phyloP scores from a whole-genome alignment of 2,888 invertebrate species.

The Epiperipatus broadwayi region DNA sequence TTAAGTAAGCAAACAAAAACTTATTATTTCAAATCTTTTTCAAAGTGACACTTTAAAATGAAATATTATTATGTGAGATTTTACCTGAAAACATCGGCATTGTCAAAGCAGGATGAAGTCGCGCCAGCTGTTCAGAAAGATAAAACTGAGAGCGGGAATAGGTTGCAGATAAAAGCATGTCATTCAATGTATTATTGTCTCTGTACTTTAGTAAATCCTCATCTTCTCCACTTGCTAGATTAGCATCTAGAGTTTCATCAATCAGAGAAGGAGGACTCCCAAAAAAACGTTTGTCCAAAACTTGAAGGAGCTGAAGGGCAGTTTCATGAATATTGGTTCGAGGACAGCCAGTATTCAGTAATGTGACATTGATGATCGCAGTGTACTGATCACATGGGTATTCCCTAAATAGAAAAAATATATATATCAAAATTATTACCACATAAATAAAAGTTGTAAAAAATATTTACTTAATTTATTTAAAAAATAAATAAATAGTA shows the following conservation, averaged over 20 bases:
- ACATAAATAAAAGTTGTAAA: not conserved
- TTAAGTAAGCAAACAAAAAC: not conserved
- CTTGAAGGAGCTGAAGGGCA: constrained; percentile 74
- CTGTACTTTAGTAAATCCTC: too few species aligned
- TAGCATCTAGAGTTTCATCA: constrained; percentile 15
- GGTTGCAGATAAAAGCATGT: constrained; percentile 45
- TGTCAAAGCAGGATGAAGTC: constrained; percentile 85
- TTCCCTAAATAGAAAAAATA: constrained; percentile 42
- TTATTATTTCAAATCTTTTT: too few species aligned
- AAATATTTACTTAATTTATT: constrained; percentile 8
- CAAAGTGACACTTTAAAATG: too few species aligned
- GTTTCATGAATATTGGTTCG: constrained; percentile 76
- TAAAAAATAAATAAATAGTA: too few species aligned
- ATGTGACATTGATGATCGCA: constrained; percentile 87
- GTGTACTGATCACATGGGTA: constrained; percentile 95
- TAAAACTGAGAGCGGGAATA: constrained; percentile 83
- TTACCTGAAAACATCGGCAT: constrained; percentile 98
- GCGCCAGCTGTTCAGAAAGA: constrained; percentile 74
- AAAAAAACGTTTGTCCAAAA: constrained; percentile 82
- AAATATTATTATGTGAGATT: constrained; percentile 18
- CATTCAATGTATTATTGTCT: constrained; percentile 68
- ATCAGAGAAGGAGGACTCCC: constrained; percentile 33
- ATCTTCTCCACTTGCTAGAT: too few species aligned
- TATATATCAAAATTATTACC: constrained; percentile 14
- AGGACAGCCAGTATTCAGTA: constrained; percentile 88